These are phyloP conservation scores for Aphidoletes aphidimyza DNA, from an alignment of 2,888 invertebrate genomes.

Conservation along the genomic window DNA sequence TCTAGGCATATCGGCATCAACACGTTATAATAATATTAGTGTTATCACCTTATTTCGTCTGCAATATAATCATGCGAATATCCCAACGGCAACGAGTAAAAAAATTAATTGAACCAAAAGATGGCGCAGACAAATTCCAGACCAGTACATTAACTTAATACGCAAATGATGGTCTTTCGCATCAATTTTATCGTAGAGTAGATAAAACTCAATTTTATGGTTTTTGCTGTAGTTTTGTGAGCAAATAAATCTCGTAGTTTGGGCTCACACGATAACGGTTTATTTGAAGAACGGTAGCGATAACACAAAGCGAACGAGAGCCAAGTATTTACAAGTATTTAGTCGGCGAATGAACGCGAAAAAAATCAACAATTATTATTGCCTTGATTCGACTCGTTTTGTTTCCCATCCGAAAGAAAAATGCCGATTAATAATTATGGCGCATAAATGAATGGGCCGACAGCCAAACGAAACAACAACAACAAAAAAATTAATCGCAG, in stretches of 20 bases:
- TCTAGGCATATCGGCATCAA: no score
- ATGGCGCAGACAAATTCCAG: no score
- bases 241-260: background rate
- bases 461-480: background rate
- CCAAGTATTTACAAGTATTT: no score
- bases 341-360: background rate
- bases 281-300: background rate
- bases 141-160: no score
- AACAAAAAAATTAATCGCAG: constrained; percentile 3
- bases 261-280: background rate
- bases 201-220: background rate
- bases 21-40: no score
- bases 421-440: background rate
- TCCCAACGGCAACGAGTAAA: no score
- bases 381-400: background rate
- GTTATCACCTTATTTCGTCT: no score
- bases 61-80: no score
- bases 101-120: no score
- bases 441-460: constrained; percentile 10
- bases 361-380: no score
- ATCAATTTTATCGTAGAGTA: background rate
- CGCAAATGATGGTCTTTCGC: no score
- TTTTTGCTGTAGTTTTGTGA: background rate
- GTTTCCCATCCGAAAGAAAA: background rate
- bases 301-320: background rate